A percentile compares a stretch with the other conserved stretches of the same genome.
phyloP scores from a whole-genome alignment of 1,140 invertebrate species.

The Dreissena rostriformis region DNA sequence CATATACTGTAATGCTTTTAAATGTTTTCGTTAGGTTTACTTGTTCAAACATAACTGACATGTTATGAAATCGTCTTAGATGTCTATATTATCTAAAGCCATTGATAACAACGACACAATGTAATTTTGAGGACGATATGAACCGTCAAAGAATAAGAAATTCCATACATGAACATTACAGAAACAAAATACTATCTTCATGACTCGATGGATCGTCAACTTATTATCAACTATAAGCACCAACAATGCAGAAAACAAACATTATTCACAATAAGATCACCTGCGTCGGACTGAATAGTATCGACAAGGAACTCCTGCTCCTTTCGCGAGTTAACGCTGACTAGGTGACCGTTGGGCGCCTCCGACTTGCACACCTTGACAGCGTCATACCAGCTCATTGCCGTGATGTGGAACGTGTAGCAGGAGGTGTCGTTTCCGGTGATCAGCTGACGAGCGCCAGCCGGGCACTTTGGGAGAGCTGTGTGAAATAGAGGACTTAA shows the following conservation, averaged over 20 bases:
- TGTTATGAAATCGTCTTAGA: too few relatives aligned
- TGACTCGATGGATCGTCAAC: too few relatives aligned
- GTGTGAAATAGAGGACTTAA: neutral
- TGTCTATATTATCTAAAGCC: too few relatives aligned
- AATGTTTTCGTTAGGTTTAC: too few relatives aligned
- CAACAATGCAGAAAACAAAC: neutral
- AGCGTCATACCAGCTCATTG: slow-evolving; percentile 57
- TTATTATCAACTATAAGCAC: too few relatives aligned
- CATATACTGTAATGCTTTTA: too few relatives aligned
- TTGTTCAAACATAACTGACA: too few relatives aligned
- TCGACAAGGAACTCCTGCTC: slow-evolving; percentile 62
- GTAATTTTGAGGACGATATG: too few relatives aligned
- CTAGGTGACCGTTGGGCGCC: slow-evolving; percentile 54
- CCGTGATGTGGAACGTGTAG: slow-evolving; percentile 61
- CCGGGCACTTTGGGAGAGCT: slow-evolving; percentile 65
- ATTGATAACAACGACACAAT: too few relatives aligned
- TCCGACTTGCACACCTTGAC: slow-evolving; percentile 57
- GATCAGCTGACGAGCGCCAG: slow-evolving; percentile 29
- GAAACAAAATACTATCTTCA: too few relatives aligned
- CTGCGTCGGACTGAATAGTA: slow-evolving; percentile 53
- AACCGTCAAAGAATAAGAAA: too few relatives aligned
- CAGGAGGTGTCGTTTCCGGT: slow-evolving; percentile 55
- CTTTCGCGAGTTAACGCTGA: slow-evolving; percentile 45
- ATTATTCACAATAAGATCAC: slow-evolving; percentile 18
- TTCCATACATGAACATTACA: too few relatives aligned